A percentile compares a stretch with the other conserved stretches of the same genome.
These are phyloP conservation scores for Tetropium fuscum DNA, from an alignment of 2,888 invertebrate genomes.

Conservation along the genomic window DNA sequence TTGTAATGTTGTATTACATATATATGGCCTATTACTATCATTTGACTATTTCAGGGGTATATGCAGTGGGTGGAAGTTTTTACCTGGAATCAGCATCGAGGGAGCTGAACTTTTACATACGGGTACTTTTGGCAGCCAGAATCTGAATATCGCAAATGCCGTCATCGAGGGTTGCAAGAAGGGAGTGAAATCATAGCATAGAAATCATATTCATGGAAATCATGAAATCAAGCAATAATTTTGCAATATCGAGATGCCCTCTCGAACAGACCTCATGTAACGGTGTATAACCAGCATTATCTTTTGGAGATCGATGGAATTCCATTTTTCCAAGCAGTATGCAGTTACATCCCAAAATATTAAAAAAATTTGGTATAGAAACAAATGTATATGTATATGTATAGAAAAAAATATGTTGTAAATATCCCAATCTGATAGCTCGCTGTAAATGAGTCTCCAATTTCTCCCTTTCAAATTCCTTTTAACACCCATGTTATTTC, in stretches of 20 bases:
- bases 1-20: too few relatives aligned
- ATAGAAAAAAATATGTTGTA: too few relatives aligned
- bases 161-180: too few relatives aligned
- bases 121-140: too few relatives aligned
- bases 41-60: too few relatives aligned
- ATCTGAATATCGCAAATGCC: too few relatives aligned
- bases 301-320: conserved; percentile 86
- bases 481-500: conserved; percentile 94
- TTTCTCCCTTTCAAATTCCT: conserved; percentile 95
- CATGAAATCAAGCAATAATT: conserved; percentile 82
- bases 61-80: too few relatives aligned
- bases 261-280: conserved; percentile 92
- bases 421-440: conserved; percentile 89
- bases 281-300: conserved; percentile 94
- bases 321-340: conserved; percentile 88
- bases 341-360: conserved; percentile 86
- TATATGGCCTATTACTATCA: too few relatives aligned
- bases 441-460: conserved; percentile 92
- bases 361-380: conserved; percentile 11
- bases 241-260: conserved; percentile 89
- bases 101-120: too few relatives aligned
- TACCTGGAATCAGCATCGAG: too few relatives aligned
- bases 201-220: too few relatives aligned
- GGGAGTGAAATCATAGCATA: too few relatives aligned
- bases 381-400: conserved; percentile 75